These are phyloP conservation scores for Rhagologus leucostigma DNA, from an alignment of 2,113 vertebrate species.

Conservation along the genomic window DNA sequence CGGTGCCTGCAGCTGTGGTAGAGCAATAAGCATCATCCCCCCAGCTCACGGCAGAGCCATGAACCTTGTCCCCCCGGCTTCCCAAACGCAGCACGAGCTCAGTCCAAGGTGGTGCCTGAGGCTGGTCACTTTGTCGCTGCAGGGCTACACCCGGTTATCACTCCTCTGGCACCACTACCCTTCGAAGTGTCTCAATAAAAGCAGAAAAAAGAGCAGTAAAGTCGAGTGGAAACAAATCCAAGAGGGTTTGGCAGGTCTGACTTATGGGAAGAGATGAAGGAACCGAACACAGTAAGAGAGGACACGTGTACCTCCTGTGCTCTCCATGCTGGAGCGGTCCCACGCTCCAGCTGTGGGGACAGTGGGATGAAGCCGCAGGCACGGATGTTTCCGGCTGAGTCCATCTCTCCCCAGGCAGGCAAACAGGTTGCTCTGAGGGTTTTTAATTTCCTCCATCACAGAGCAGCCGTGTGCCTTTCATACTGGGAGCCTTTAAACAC, in stretches of 20 bases:
- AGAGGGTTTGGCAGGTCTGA: neutral
- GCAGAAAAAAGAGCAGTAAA: neutral
- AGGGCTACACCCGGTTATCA: neutral
- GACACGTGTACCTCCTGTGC: fast-evolving
- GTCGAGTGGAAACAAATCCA: neutral
- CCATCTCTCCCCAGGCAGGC: conserved; percentile 2
- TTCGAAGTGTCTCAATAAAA: neutral
- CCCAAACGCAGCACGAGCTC: too few species aligned
- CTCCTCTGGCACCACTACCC: neutral
- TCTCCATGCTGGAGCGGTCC: fast-evolving
- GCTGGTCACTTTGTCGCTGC: neutral
- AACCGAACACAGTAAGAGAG: neutral
- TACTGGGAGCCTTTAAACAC: conserved; percentile 54
- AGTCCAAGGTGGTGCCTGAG: neutral
- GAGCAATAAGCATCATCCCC: fast-evolving
- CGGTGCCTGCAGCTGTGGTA: fast-evolving
- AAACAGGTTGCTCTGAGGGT: conserved; percentile 30
- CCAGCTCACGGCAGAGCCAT: fast-evolving
- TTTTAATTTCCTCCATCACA: neutral
- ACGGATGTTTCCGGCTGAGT: neutral
- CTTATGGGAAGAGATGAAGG: neutral
- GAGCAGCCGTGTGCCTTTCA: neutral
- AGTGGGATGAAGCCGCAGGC: neutral
- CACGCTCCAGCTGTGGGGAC: neutral
- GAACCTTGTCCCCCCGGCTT: fast-evolving